Conservation (phyloP, 2,113 vertebrate genomes). For the Daboia siamensis region DNA sequence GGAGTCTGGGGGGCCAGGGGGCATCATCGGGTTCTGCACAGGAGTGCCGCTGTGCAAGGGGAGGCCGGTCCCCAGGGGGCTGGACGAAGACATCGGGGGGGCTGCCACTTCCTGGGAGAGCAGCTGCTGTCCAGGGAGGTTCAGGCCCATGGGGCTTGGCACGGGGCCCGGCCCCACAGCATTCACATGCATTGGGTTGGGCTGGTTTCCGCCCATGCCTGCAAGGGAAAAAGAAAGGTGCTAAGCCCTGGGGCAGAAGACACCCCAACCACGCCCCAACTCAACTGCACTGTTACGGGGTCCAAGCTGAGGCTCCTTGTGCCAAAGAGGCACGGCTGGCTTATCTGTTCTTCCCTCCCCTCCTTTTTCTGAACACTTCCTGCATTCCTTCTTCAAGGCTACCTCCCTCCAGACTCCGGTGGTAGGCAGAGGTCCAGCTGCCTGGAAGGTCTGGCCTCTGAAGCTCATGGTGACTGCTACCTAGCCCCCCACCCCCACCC, state of each 20-base stretch:
- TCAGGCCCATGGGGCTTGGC: slow-evolving; percentile 89
- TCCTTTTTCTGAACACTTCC: neutral
- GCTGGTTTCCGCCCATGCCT: slow-evolving; percentile 81
- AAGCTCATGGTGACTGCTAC: neutral
- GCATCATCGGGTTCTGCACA: slow-evolving; percentile 74
- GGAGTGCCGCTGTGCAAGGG: slow-evolving; percentile 78
- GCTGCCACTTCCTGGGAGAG: slow-evolving; percentile 84
- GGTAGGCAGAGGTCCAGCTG: neutral
- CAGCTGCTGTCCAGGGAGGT: slow-evolving; percentile 83
- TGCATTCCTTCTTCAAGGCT: neutral
- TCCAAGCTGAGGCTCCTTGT: neutral
- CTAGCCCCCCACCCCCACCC: neutral
- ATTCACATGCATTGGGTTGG: slow-evolving; percentile 82
- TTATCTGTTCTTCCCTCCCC: neutral
- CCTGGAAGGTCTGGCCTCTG: too few species aligned
- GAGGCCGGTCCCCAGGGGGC: slow-evolving; percentile 82
- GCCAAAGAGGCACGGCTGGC: neutral
- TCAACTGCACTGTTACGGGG: neutral
- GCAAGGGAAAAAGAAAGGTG: neutral
- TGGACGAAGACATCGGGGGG: slow-evolving; percentile 85
- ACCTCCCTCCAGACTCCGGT: neutral
- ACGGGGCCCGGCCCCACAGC: slow-evolving; percentile 78
- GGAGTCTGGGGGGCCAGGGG: slow-evolving; percentile 74
- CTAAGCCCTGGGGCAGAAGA: neutral
- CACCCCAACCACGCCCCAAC: neutral